A percentile compares a stretch with the other conserved stretches of the same genome.
Evolutionary conservation across 2,888 invertebrate genomes (phyloP).

Genomic region (Drosophila rellima): DNA sequence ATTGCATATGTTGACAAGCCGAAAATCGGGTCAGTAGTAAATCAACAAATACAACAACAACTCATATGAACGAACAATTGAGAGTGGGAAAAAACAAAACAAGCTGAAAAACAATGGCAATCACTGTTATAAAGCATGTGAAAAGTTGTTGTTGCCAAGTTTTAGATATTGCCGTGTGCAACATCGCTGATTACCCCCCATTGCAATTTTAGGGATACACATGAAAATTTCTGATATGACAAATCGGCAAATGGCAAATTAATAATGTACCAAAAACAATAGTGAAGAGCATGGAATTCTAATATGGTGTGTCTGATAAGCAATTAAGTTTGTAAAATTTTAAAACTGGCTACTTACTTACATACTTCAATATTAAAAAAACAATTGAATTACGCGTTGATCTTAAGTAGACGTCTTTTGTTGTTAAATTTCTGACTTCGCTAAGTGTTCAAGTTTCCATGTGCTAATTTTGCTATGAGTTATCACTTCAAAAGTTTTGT

Average conservation of each 20-base stretch:
- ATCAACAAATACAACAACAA: conserved; percentile 68
- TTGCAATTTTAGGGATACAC: conserved; percentile 31
- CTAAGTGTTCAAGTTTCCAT: too few species aligned
- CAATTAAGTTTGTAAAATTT: background rate
- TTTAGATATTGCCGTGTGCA: conserved; percentile 45
- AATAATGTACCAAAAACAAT: background rate
- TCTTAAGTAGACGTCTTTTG: too few species aligned
- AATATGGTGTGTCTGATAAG: background rate
- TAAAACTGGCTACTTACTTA: too few species aligned
- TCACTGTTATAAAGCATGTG: conserved; percentile 71
- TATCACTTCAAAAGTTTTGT: too few species aligned
- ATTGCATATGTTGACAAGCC: conserved; percentile 74
- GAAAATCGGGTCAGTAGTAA: conserved; percentile 82
- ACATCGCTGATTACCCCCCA: conserved; percentile 63
- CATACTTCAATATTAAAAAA: too few species aligned
- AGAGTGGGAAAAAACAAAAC: conserved; percentile 4
- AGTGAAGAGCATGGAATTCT: background rate
- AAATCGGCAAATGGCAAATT: background rate
- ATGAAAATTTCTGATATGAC: background rate
- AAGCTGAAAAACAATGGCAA: conserved; percentile 65
- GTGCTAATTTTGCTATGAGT: too few species aligned
- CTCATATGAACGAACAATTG: background rate
- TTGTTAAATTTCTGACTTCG: too few species aligned
- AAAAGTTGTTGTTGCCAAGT: conserved; percentile 68
- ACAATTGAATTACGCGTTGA: too few species aligned